These are phyloP conservation scores for Cryptoblepharus egeriae DNA, from an alignment of 2,797 vertebrate genomes.

Conservation along the genomic window DNA sequence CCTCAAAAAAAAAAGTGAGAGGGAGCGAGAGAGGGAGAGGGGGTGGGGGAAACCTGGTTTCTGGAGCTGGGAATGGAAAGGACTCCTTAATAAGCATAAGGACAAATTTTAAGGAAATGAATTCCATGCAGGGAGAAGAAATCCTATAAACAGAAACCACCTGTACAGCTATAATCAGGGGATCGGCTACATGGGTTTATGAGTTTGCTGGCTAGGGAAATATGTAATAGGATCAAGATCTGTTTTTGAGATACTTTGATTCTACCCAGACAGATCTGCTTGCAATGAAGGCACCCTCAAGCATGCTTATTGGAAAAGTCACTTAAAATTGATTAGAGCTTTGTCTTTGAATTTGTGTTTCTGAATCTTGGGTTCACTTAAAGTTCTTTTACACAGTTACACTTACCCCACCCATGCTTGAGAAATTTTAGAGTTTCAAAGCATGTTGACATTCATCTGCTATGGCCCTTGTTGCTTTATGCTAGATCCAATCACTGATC, in stretches of 20 bases:
- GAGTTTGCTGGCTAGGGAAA: constrained; percentile 35
- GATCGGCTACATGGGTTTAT: constrained; percentile 36
- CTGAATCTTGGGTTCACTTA: not conserved
- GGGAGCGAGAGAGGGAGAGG: too few relatives aligned
- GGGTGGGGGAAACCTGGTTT: constrained; percentile 23
- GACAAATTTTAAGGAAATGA: constrained; percentile 62
- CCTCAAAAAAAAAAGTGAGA: not conserved
- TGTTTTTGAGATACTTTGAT: not conserved
- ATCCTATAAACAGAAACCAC: constrained; percentile 59
- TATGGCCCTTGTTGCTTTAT: too few relatives aligned
- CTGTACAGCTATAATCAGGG: constrained; percentile 42
- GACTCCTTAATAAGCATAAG: constrained; percentile 56
- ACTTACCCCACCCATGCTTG: too few relatives aligned
- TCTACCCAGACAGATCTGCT: not conserved
- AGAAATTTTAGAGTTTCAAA: too few relatives aligned
- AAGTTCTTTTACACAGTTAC: too few relatives aligned
- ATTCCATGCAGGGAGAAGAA: constrained; percentile 55
- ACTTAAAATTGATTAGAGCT: not conserved
- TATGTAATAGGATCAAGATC: not conserved
- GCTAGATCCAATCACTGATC: too few relatives aligned
- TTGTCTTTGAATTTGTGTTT: not conserved
- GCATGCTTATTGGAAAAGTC: not conserved
- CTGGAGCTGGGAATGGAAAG: constrained; percentile 27
- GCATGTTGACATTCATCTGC: too few relatives aligned
- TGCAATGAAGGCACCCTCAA: not conserved